A percentile compares a stretch with the other conserved stretches of the same genome.
These are phyloP conservation scores for Nemotelus nigrinus DNA, from an alignment of 2,888 invertebrate genomes.

Conservation along the genomic window DNA sequence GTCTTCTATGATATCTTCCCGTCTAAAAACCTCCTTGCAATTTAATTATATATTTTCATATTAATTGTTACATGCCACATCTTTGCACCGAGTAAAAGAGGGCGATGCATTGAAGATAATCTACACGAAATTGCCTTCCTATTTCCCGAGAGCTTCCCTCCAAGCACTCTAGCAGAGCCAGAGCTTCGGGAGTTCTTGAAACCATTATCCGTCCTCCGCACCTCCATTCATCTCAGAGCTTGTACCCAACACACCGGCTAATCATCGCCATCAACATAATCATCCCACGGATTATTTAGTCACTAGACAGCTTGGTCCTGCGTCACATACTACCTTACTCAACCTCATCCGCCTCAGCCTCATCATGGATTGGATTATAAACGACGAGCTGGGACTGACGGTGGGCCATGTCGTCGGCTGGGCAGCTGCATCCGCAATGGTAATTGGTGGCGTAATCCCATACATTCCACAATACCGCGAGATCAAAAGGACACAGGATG, in stretches of 20 bases:
- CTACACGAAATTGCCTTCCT: no score
- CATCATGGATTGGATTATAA: constrained; percentile 80
- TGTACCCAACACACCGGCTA: not conserved
- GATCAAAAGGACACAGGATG: constrained; percentile 89
- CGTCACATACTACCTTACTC: not conserved
- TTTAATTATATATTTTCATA: no score
- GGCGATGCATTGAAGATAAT: no score
- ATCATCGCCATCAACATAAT: not conserved
- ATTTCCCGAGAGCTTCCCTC: no score
- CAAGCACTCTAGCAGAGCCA: no score
- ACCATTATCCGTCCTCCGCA: no score
- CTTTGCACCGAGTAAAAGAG: no score
- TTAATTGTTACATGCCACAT: no score
- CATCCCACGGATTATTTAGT: constrained; percentile 8
- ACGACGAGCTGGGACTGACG: constrained; percentile 77
- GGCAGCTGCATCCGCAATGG: constrained; percentile 88
- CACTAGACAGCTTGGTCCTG: not conserved
- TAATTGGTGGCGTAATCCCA: constrained; percentile 93
- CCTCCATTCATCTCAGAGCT: no score
- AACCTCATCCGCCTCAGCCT: not conserved
- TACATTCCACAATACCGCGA: constrained; percentile 97
- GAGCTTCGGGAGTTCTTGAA: no score
- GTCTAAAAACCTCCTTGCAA: no score
- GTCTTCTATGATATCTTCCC: no score
- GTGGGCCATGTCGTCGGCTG: constrained; percentile 81